Conservation (phyloP, 2,113 vertebrate genomes). For the Tautogolabrus adspersus region DNA sequence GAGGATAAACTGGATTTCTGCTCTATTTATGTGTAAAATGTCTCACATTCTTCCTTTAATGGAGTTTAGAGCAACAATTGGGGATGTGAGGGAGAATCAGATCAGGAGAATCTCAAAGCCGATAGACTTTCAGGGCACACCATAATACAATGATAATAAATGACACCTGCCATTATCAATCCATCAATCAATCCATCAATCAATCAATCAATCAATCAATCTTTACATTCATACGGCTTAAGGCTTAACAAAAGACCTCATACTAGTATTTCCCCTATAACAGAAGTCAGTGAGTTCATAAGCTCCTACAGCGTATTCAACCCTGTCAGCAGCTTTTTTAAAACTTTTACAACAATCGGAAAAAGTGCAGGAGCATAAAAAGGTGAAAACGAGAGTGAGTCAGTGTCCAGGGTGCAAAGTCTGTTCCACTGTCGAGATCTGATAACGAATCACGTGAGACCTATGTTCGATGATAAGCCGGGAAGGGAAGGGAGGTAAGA, state of each 20-base stretch:
- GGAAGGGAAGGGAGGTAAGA: background rate
- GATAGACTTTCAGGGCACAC: no score
- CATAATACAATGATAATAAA: no score
- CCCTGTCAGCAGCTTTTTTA: slow-evolving; percentile 50
- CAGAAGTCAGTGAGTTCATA: slow-evolving; percentile 33
- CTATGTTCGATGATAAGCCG: slow-evolving; percentile 7
- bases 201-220: no score
- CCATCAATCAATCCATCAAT: no score
- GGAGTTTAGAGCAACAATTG: no score
- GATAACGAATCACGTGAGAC: slow-evolving; percentile 52
- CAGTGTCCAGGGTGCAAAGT: slow-evolving; percentile 59
- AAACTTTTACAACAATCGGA: slow-evolving; percentile 35
- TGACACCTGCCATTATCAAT: no score
- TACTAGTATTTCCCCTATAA: background rate
- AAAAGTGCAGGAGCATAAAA: slow-evolving; percentile 37
- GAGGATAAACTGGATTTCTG: no score
- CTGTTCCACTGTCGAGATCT: background rate
- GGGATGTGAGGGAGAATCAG: no score
- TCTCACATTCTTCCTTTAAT: no score
- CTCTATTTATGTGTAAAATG: no score
- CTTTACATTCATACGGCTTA: background rate
- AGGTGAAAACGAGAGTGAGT: slow-evolving; percentile 26
- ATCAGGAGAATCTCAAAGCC: no score
- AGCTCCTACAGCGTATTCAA: slow-evolving; percentile 4
- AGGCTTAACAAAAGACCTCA: background rate